Percentiles rank a stretch among this genome's conserved stretches.
Evolutionary conservation across 1,140 invertebrate species (phyloP).

Genomic region (Nephotettix cincticeps): DNA sequence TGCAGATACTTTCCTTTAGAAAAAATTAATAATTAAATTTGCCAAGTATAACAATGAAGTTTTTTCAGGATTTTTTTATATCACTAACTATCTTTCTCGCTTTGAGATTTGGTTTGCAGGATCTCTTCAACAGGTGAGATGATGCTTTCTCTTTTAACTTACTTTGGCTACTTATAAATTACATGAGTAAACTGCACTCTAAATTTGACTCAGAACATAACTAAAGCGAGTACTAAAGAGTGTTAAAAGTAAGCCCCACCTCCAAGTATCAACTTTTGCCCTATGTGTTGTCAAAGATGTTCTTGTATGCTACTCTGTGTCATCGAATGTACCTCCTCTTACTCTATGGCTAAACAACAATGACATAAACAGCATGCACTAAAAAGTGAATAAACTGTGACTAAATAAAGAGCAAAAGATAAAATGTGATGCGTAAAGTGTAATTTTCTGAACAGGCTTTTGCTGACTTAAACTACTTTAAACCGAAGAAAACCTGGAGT

Average conservation of each 20-base stretch:
- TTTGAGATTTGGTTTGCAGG: neutral
- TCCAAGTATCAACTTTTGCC: slow-evolving; percentile 50
- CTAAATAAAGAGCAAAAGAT: neutral
- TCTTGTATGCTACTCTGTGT: neutral
- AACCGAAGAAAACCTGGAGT: slow-evolving; percentile 4
- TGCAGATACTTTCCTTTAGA: too few species aligned
- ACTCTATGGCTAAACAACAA: neutral
- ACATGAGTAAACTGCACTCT: slow-evolving; percentile 20
- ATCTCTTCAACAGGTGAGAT: slow-evolving; percentile 14
- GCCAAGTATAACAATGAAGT: neutral
- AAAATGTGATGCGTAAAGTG: slow-evolving; percentile 3
- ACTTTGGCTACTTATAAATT: neutral
- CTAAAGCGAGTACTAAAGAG: neutral
- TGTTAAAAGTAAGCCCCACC: slow-evolving; percentile 42
- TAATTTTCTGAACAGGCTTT: slow-evolving; percentile 25
- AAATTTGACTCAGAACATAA: slow-evolving; percentile 25
- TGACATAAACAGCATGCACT: slow-evolving; percentile 17
- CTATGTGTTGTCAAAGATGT: neutral
- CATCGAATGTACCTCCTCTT: neutral
- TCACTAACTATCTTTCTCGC: neutral
- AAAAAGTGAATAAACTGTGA: neutral
- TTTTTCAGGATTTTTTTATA: neutral
- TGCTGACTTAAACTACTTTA: slow-evolving; percentile 22
- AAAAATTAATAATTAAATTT: too few species aligned
- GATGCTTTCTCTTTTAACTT: neutral